A percentile compares a stretch with the other conserved stretches of the same genome.
Conservation (phyloP, 2,888 invertebrate genomes). For the Drosophila mimica region DNA sequence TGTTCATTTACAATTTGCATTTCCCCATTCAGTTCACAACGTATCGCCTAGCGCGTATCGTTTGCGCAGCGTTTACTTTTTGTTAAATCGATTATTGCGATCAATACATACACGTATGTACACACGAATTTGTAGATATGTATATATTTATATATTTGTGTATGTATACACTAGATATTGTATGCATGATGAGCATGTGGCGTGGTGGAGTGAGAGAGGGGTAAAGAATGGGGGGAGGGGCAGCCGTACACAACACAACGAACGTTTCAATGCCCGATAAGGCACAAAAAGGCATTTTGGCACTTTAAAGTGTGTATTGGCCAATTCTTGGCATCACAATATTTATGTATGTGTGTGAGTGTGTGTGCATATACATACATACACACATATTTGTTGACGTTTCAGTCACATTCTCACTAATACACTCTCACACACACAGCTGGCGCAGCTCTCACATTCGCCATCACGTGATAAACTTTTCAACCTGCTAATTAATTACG, state of each 20-base stretch:
- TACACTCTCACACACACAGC: background rate
- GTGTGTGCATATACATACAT: background rate
- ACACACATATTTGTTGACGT: slow-evolving; percentile 45
- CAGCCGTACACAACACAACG: slow-evolving; percentile 5
- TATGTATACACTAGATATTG: background rate
- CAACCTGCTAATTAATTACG: slow-evolving; percentile 69
- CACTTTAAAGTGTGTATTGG: slow-evolving; percentile 72
- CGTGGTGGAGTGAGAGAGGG: background rate
- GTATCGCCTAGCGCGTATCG: slow-evolving; percentile 34
- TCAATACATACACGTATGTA: slow-evolving; percentile 16
- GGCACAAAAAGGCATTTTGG: slow-evolving; percentile 59
- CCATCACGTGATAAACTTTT: slow-evolving; percentile 74
- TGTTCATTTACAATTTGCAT: slow-evolving; percentile 62
- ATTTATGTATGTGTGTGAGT: background rate
- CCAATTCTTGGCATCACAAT: slow-evolving; percentile 47
- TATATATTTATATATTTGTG: background rate
- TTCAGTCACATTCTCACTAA: slow-evolving; percentile 35
- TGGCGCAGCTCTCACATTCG: slow-evolving; percentile 23
- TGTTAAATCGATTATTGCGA: slow-evolving; percentile 65
- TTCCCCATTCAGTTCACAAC: slow-evolving; percentile 41
- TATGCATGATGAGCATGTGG: background rate
- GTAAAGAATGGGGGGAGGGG: no score
- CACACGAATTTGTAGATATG: background rate
- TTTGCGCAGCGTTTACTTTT: slow-evolving; percentile 37
- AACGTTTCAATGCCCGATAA: slow-evolving; percentile 55